Percentiles rank a stretch among this genome's conserved stretches.
These are phyloP conservation scores for Jordanella pulchra DNA, from an alignment of 2,797 vertebrate genomes.

Conservation along the genomic window DNA sequence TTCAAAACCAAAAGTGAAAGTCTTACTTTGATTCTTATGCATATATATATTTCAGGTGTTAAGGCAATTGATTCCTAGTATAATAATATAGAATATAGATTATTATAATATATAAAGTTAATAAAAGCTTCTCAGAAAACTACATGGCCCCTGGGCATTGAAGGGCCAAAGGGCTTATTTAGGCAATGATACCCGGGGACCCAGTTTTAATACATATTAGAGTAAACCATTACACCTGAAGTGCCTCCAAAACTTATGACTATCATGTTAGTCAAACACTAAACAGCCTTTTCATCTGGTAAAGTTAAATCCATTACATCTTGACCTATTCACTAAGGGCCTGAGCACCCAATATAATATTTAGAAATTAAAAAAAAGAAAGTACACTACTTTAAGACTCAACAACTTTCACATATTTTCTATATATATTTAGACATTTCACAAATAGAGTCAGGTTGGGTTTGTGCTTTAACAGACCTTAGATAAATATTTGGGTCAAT, in stretches of 20 bases:
- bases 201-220: neutral
- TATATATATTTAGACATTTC: neutral
- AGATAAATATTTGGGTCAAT: neutral
- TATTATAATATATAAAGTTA: neutral
- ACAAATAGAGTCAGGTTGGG: neutral
- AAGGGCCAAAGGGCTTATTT: neutral
- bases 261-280: neutral
- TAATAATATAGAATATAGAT: too few relatives aligned
- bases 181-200: neutral
- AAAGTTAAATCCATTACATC: neutral
- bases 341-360: neutral
- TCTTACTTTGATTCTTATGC: neutral
- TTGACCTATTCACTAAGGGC: neutral
- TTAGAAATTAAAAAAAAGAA: neutral
- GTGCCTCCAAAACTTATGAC: neutral
- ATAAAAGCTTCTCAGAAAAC: neutral
- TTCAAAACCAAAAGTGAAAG: neutral
- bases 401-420: neutral
- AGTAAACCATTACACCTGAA: neutral
- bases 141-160: neutral
- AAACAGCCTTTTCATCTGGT: neutral
- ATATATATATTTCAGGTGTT: neutral
- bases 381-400: neutral
- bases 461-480: neutral
- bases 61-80: neutral